These are phyloP conservation scores for Caenorhabditis plicata DNA, from an alignment of 2,888 invertebrate genomes.

Conservation along the genomic window DNA sequence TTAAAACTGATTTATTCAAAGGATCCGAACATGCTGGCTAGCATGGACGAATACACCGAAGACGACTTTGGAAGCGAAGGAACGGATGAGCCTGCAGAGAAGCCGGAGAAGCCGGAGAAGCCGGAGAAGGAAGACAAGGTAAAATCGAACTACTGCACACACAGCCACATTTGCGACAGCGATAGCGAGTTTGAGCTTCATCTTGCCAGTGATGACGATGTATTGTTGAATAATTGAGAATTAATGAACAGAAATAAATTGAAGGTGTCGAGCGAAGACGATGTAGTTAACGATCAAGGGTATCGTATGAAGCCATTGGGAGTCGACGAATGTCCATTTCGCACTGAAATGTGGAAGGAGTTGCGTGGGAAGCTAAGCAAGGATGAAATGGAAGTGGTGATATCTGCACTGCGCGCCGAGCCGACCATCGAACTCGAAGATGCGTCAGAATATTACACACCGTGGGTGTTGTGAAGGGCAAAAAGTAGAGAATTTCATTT, in stretches of 20 bases:
- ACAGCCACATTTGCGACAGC: background rate
- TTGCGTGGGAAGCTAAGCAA: slow-evolving; percentile 1
- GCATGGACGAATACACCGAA: slow-evolving; percentile 3
- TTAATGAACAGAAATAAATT: background rate
- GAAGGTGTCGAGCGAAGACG: slow-evolving; percentile 7
- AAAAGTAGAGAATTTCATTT: slow-evolving; percentile 1
- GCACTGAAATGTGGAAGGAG: slow-evolving; percentile 1
- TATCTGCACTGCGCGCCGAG: background rate
- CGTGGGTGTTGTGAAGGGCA: slow-evolving; percentile 6
- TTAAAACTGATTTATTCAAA: no score
- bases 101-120: no score
- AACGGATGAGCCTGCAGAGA: background rate
- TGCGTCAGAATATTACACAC: background rate
- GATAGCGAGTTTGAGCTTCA: slow-evolving; percentile 2
- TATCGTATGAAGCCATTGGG: background rate
- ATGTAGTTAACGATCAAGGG: background rate
- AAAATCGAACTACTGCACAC: no score
- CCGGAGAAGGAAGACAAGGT: no score
- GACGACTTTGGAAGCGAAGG: background rate
- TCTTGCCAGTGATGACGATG: slow-evolving; percentile 1
- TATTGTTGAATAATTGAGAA: background rate
- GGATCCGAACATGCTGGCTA: no score
- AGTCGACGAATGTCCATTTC: background rate
- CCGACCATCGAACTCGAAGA: background rate
- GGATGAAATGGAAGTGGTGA: slow-evolving; percentile 1